Conservation (phyloP, 2,797 vertebrate species). For the Onychomys torridus region DNA sequence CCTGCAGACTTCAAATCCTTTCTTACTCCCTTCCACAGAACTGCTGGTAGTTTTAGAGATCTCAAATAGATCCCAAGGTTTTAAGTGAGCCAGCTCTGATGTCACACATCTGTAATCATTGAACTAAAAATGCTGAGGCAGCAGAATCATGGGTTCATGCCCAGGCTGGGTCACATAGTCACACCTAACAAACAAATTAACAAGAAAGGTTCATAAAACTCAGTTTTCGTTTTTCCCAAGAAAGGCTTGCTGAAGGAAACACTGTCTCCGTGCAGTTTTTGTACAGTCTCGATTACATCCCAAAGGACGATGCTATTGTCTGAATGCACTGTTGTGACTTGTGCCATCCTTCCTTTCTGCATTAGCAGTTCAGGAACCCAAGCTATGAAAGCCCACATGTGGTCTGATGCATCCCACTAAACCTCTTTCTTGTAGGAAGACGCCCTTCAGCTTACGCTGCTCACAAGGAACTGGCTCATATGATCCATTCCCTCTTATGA, state of each 20-base stretch:
- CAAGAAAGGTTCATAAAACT: not conserved
- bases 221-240: conserved; percentile 5
- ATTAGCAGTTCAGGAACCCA: not conserved
- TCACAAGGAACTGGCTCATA: not conserved
- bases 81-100: not conserved
- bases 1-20: conserved; percentile 46
- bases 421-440: conserved; percentile 33
- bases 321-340: conserved; percentile 1
- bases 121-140: not conserved
- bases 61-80: conserved; percentile 15
- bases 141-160: not conserved
- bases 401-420: not conserved
- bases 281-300: not conserved
- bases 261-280: not conserved
- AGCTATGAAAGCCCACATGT: not conserved
- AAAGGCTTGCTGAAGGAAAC: not conserved
- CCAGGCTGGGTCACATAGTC: not conserved
- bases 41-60: conserved; percentile 34
- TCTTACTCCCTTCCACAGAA: conserved; percentile 52
- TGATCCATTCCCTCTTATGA: not conserved
- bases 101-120: not conserved
- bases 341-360: not conserved
- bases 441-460: conserved; percentile 20
- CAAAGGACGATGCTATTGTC: fast-evolving
- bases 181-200: not conserved